Evolutionary conservation across 2,888 invertebrate genomes (phyloP).

Genomic region (Drosophila monieri): DNA sequence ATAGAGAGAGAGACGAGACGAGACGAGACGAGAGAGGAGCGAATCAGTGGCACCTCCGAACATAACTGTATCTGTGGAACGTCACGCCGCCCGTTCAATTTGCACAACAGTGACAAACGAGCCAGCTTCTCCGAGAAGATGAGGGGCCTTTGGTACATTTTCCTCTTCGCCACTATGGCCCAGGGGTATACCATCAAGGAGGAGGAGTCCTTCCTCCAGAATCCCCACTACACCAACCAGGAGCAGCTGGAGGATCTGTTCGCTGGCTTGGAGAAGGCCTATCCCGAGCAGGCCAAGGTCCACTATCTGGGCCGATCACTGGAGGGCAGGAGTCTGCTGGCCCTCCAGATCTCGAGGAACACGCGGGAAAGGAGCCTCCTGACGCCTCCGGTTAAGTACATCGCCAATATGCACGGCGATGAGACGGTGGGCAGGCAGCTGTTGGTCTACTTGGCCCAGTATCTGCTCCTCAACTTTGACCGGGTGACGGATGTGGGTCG

Average conservation of each 20-base stretch:
- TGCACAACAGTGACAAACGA: constrained; percentile 72
- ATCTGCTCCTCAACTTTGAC: constrained; percentile 91
- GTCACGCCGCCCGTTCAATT: constrained; percentile 46
- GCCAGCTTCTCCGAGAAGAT: constrained; percentile 15
- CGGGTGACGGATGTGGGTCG: constrained; percentile 88
- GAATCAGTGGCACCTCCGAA: constrained; percentile 14
- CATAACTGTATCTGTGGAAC: constrained; percentile 26
- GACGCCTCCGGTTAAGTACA: constrained; percentile 96
- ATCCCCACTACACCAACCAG: constrained; percentile 88
- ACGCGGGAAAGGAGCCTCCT: constrained; percentile 85
- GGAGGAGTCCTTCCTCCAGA: constrained; percentile 86
- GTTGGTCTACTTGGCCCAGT: constrained; percentile 92
- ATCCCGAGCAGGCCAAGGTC: constrained; percentile 89
- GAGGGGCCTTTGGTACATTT: constrained; percentile 16
- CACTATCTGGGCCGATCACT: constrained; percentile 93
- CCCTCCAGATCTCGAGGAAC: constrained; percentile 89
- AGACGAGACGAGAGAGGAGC: too few relatives aligned
- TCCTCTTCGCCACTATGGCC: constrained; percentile 15
- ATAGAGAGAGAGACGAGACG: constrained; percentile 4
- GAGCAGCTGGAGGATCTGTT: constrained; percentile 88
- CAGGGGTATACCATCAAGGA: constrained; percentile 77
- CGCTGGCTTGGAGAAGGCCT: constrained; percentile 86
- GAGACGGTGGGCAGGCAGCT: constrained; percentile 95
- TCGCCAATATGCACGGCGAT: constrained; percentile 98
- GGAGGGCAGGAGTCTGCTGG: constrained; percentile 90